Evolutionary conservation across 2,888 invertebrate genomes (phyloP), one percentile per base, ranked within the genome.

Genomic region (Onthophagus sagittarius): DNA sequence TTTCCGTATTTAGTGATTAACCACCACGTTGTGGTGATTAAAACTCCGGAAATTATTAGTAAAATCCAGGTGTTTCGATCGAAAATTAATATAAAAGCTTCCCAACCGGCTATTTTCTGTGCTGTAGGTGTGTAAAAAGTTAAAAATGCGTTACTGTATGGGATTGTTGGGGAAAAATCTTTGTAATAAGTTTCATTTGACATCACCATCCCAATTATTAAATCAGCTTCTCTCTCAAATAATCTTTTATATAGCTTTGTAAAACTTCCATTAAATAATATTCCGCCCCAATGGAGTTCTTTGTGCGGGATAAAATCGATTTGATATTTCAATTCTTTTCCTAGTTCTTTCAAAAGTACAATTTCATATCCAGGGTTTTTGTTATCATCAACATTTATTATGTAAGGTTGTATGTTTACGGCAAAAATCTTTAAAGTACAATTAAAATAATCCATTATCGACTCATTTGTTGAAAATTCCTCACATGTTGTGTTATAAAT

Each of bases 201-300:
- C 81, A 86, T 89, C 75, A 88, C 87, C 4, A 89, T 89, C 3
- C 90, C 90, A 15, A 90, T 78, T n/a, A 90, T 84, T 4, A 90
- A 81, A 74, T 90, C 87, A 4, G 88, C 78, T 63, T 75, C 81
- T 73, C 83, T 84, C 0, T 82, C 77, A 1, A 82, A 78, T 0
- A 90, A 77, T n/a, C 84, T 80, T 3, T 84, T 85, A 32, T 90
- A 81, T 11, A 88, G 84, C 7, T 88, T 88, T 13, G 84, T 84
- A 88, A 89, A 90, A 5, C 81, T 79, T 0, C 87, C 87, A 53
- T 82, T 69, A 67, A 62, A 67, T n/a, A 83, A 79, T 74, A 86
- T 82, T 73, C 88, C 86, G 0, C 90, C 90, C 74, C 90, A 77
- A 31, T 74, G 53, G 0, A 15, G 71, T 62, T 73, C 73, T 14